Evolutionary conservation across 2,797 vertebrate species (phyloP), one percentile per base, ranked within the genome.

Genomic region (Rhincodon typus): DNA sequence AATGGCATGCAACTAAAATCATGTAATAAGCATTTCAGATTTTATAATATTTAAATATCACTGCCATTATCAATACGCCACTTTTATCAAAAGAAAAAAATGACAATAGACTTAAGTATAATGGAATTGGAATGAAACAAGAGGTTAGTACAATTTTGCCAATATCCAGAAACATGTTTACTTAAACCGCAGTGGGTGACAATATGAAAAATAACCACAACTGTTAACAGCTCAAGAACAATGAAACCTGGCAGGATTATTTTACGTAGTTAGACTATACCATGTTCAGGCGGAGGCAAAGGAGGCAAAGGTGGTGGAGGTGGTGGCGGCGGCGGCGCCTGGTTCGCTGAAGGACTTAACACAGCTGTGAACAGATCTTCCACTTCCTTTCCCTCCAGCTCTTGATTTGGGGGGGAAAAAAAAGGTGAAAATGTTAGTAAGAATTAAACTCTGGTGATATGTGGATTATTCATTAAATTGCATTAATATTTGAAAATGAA

Each of bases 341-440:
- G 99, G 17, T 98, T 97, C 17, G 98, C 97, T 96, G 97, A 99
- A 96, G 99, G 99, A 97, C 99, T 99, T 95, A 99, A 97, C 42
- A 99, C 99, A 50, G 99, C 99, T 93, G 99, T 99, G 97, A 99
- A 99, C 96, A 99, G 97, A 97, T 99, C 99, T 96, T 99, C 99
- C 50, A 99, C 99, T 96, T 99, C 99, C 97, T 99, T 99, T 96
- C 99, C 99, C 97, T 99, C 99, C 95, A 99, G 98, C 96, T 99
- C 99, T 99, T 97, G 72, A 97, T 97, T 27, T 97, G 95, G 67
- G 46, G 46, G 46, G 3, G 38, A 23, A 95, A 94, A 50, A 34
- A 93, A 30, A 38, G 30, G 34, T 34, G 19, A 72, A n/a, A 66
- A 91, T 30, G 70, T 70, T 57, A 62, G 95, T 42, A 30, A 1